phyloP scores from a whole-genome alignment of 2,888 invertebrate species.

The Habroteleia sp. region DNA sequence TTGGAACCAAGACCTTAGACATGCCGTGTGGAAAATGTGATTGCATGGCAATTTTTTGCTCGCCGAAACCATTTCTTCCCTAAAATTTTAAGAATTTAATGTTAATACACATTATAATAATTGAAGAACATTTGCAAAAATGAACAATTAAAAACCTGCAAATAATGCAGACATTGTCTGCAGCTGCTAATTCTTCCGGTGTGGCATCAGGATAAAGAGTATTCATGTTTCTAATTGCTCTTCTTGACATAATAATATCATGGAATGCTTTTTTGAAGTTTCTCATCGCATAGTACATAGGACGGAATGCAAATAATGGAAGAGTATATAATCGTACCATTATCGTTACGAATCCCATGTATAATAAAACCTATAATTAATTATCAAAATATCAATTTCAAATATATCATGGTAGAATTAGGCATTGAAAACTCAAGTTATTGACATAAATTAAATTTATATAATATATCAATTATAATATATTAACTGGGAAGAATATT shows the following conservation, averaged over 20 bases:
- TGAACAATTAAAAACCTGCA: constrained; percentile 84
- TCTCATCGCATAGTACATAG: constrained; percentile 99
- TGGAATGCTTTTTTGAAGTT: constrained; percentile 98
- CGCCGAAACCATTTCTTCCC: constrained; percentile 86
- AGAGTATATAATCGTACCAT: constrained; percentile 99
- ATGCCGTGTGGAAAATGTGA: constrained; percentile 99
- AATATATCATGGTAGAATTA: too few species aligned
- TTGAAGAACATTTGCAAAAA: not conserved
- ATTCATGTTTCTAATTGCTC: constrained; percentile 99
- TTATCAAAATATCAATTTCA: constrained; percentile 8
- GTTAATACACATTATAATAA: not conserved
- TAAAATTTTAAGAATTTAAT: constrained; percentile 73
- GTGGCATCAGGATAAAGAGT: constrained; percentile 98
- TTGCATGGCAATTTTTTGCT: constrained; percentile 99
- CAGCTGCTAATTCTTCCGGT: constrained; percentile 92
- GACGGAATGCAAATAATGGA: constrained; percentile 98
- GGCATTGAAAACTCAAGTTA: too few species aligned
- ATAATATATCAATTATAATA: too few species aligned
- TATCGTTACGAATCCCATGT: constrained; percentile 94
- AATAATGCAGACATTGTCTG: constrained; percentile 99
- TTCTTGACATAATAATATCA: constrained; percentile 97
- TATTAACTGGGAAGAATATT: too few species aligned
- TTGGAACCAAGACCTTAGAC: constrained; percentile 99
- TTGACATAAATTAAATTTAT: too few species aligned
- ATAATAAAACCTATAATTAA: constrained; percentile 86